Percentiles rank a stretch among this genome's conserved stretches.
Evolutionary conservation across 1,140 invertebrate species (phyloP).

Genomic region (Saccostrea echinata): DNA sequence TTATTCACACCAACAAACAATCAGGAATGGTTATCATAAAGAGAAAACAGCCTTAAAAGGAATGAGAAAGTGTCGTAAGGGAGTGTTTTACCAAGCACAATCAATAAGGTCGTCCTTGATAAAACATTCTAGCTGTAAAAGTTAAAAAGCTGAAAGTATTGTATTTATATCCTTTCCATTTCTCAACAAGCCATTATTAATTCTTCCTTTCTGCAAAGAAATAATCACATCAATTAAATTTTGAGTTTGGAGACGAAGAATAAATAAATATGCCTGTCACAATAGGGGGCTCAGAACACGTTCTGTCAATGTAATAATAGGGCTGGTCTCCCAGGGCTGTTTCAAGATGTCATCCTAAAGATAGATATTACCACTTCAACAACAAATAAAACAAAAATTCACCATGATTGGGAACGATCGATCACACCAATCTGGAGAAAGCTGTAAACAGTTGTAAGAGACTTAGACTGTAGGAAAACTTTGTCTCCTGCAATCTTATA

Average conservation of each 20-base stretch:
- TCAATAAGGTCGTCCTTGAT: slow-evolving; percentile 11
- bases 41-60: not conserved
- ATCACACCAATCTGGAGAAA: not conserved
- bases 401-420: not conserved
- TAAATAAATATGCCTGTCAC: slow-evolving; percentile 30
- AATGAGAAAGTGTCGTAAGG: not conserved
- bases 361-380: slow-evolving; percentile 32
- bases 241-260: slow-evolving; percentile 9
- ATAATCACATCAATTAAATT: slow-evolving; percentile 36
- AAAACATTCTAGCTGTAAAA: not conserved
- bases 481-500: not conserved
- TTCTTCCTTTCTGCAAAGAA: not conserved
- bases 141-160: slow-evolving; percentile 35
- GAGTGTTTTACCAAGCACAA: slow-evolving; percentile 11
- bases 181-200: slow-evolving; percentile 29
- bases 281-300: slow-evolving; percentile 18
- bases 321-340: not conserved
- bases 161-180: slow-evolving; percentile 33
- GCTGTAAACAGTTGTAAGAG: not conserved
- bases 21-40: slow-evolving; percentile 8
- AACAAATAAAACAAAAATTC: slow-evolving; percentile 12
- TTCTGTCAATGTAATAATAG: slow-evolving; percentile 24
- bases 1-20: slow-evolving; percentile 28
- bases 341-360: slow-evolving; percentile 31
- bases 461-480: not conserved